Conservation (phyloP, 2,888 invertebrate species). For the Selenia dentaria region DNA sequence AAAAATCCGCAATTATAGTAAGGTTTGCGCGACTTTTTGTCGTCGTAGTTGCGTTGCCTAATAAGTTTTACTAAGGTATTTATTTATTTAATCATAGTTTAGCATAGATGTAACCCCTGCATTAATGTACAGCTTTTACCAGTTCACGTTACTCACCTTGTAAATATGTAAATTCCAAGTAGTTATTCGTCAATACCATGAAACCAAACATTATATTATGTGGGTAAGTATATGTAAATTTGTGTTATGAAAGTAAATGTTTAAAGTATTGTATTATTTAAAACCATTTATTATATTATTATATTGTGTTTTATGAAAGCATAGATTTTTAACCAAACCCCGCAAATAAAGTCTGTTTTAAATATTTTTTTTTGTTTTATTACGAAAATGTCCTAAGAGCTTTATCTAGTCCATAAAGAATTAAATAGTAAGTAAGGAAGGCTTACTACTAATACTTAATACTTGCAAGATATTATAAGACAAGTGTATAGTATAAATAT, state of each 20-base stretch:
- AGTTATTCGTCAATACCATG: slow-evolving; percentile 77
- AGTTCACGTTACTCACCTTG: slow-evolving; percentile 69
- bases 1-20: neutral
- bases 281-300: slow-evolving; percentile 42
- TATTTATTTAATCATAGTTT: slow-evolving; percentile 69
- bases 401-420: too few species aligned
- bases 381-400: too few species aligned
- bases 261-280: slow-evolving; percentile 53
- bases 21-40: neutral
- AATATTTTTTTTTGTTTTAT: slow-evolving; percentile 42
- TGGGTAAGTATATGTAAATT: slow-evolving; percentile 76
- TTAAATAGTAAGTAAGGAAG: too few species aligned
- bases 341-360: slow-evolving; percentile 79
- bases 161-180: slow-evolving; percentile 83
- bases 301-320: slow-evolving; percentile 72
- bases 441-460: too few species aligned
- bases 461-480: too few species aligned
- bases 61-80: slow-evolving; percentile 53
- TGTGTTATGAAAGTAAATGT: slow-evolving; percentile 72
- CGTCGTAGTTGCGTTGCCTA: slow-evolving; percentile 8
- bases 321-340: slow-evolving; percentile 67
- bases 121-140: slow-evolving; percentile 63
- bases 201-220: slow-evolving; percentile 79
- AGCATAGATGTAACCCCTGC: slow-evolving; percentile 38
- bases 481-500: too few species aligned